Conservation (phyloP, 2,797 vertebrate species). For the Acipenser transmontanus region DNA sequence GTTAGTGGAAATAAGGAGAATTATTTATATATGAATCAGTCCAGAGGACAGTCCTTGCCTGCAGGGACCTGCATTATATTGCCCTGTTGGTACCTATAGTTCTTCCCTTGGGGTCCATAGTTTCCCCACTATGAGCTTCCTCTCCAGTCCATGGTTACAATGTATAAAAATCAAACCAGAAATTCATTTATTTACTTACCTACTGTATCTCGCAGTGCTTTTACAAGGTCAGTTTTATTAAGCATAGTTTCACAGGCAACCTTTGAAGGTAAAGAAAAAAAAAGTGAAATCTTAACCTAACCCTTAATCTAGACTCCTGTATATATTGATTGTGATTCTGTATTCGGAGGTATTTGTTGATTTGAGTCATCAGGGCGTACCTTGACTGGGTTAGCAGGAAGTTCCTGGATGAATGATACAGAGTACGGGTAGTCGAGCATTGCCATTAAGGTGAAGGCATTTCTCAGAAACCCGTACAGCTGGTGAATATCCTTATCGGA, state of each 20-base stretch:
- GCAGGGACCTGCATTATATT: background rate
- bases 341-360: background rate
- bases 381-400: conserved; percentile 83
- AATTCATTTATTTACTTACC: conserved; percentile 52
- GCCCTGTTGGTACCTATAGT: no score
- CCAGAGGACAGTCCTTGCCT: background rate
- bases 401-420: conserved; percentile 67
- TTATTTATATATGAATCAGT: no score
- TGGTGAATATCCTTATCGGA: conserved; percentile 65
- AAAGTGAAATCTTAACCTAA: no score
- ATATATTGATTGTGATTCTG: background rate
- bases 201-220: conserved; percentile 67
- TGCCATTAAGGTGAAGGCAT: conserved; percentile 83
- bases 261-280: conserved; percentile 39
- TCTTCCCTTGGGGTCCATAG: no score
- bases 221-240: conserved; percentile 48
- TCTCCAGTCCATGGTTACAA: no score
- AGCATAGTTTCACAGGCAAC: conserved; percentile 74
- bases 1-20: no score
- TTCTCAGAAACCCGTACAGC: conserved; percentile 76
- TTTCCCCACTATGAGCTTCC: no score
- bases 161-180: no score
- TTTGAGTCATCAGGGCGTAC: conserved; percentile 35
- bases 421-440: conserved; percentile 92
- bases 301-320: no score